Base-by-base conservation (phyloP, 2,888 invertebrate genomes). In the Phyto melanocephala region DNA sequence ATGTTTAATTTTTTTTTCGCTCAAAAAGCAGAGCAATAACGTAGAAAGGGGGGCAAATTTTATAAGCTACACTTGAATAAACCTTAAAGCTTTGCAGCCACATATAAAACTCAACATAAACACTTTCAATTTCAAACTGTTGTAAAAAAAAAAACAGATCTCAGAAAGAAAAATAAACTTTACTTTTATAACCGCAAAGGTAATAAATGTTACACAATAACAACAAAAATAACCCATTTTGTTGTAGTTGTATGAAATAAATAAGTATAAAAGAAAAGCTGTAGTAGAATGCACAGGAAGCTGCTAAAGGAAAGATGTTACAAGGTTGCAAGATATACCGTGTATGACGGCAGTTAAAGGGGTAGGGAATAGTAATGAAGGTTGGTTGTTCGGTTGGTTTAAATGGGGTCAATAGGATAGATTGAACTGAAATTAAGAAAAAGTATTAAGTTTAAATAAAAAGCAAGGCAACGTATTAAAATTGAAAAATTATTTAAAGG, bases 101-200 rank as follows among this genome's bases (percentile, higher is more conserved):
- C 56, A 62, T 68, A 71, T 37, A 79, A 79, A 78, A 70, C 70
- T 71, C 70, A 79, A 37, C 70, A 79, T 75, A 71, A 82, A 76
- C 82, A 82, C 82, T 82, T 82, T 82, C 82, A 80, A 82, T 82
- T 82, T 82, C 82, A 60, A 74, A 68, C 42, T 67, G 10, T 50
- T 37, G 11, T 28, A 28, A 6, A 58, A 47, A 47, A 60, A 72
- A 52, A 63, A 54, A 40, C 42, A 33, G 15, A 28, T 11, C 24
- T n/a, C 11, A 67, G 35, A 58, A 78, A 5, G 4, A 3, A 28
- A 5, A 78, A 79, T 65, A 40, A 22, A 65, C 28, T 71, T 67
- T 76, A 80, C 35, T 84, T 83, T 85, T 84, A 85, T 80, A 81
- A 85, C 84, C 83, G 75, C 83, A 84, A 83, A 83, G 81, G 83